Evolutionary conservation across 2,113 vertebrate genomes (phyloP), one percentile per base, ranked within the genome.

Genomic region (Irena cyanogastra): DNA sequence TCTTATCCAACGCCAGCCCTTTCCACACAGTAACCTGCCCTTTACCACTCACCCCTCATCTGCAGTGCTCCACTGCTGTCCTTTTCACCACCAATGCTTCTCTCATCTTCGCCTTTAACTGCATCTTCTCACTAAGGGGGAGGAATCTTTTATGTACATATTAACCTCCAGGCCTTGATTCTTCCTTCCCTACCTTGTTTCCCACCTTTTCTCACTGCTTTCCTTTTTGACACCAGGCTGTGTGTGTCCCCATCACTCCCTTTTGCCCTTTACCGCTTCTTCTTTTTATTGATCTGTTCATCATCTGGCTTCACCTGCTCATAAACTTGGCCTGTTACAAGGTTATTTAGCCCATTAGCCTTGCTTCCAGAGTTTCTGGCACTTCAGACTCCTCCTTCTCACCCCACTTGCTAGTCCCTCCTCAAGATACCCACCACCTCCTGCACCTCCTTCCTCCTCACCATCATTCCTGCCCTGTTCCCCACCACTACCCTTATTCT

Each of bases 401-500:
- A 77, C 6, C 18, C 20, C 18, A 27, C 45, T 45, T 89, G 17
- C 53, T 45, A 35, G 19, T n/a, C 30, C 17, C 18, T 77, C 33
- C 39, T 50, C 4, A 4, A 77, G 33, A 18, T 14, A 31, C 18
- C n/a, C 20, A 33, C 4, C 14, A 56, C 13, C 11, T 59, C n/a
- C 10, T 65, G 16, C n/a, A 42, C 13, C 18, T 60, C 27, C 26
- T 89, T 64, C 30, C 19, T 71, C 30, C 24, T 76, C 35, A 27
- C 10, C 26, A 17, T 45, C 59, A 68, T 13, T 49, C n/a, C 49
- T 72, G 28, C 12, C 21, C 56, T 70, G 13, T 7, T 86, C 47
- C 37, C 30, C 1, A 1, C 5, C 10, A 4, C n/a, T 17, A 30
- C 0, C 1, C 10, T 84, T 54, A 52, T 8, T 68, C 20, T 1